phyloP scores from a whole-genome alignment of 2,797 vertebrate genomes.

The Holocentrus rufus region DNA sequence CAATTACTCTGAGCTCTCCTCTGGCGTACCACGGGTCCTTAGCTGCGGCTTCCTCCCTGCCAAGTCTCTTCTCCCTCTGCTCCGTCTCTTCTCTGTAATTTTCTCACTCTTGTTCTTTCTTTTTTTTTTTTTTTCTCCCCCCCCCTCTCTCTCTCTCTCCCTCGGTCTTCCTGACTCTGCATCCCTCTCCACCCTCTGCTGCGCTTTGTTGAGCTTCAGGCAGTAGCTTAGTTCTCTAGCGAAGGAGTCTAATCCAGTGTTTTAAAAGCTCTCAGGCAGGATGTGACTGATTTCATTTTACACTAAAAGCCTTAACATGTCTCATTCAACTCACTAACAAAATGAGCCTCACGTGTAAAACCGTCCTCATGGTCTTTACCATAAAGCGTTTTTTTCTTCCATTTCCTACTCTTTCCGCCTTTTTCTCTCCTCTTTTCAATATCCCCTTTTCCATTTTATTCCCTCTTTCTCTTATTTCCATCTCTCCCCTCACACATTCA shows the following conservation, averaged over 20 bases:
- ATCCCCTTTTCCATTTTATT: conserved; percentile 4
- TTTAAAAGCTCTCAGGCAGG: conserved; percentile 66
- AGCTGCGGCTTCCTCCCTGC: conserved; percentile 39
- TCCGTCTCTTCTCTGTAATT: background rate
- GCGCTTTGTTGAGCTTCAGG: conserved; percentile 63
- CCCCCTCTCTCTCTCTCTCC: background rate
- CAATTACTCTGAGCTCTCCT: conserved; percentile 55
- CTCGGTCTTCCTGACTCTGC: conserved; percentile 31
- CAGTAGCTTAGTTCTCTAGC: conserved; percentile 56
- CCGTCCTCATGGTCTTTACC: conserved; percentile 38
- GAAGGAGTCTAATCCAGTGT: conserved; percentile 66
- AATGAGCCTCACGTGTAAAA: conserved; percentile 54
- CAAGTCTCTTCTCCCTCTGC: too few relatives aligned
- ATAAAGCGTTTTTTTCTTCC: conserved; percentile 16
- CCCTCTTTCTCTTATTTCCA: conserved; percentile 64
- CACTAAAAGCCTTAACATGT: conserved; percentile 64
- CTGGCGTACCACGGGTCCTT: conserved; percentile 32
- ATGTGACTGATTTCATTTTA: conserved; percentile 71
- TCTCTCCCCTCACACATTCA: conserved; percentile 15
- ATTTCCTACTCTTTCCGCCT: conserved; percentile 21
- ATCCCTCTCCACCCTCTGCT: too few relatives aligned
- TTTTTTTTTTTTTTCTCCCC: conserved; percentile 5
- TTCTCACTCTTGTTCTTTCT: conserved; percentile 11
- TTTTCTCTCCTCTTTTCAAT: conserved; percentile 4
- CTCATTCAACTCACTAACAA: conserved; percentile 58